Evolutionary conservation across 2,113 vertebrate species (phyloP).

Genomic region (Lophius piscatorius): DNA sequence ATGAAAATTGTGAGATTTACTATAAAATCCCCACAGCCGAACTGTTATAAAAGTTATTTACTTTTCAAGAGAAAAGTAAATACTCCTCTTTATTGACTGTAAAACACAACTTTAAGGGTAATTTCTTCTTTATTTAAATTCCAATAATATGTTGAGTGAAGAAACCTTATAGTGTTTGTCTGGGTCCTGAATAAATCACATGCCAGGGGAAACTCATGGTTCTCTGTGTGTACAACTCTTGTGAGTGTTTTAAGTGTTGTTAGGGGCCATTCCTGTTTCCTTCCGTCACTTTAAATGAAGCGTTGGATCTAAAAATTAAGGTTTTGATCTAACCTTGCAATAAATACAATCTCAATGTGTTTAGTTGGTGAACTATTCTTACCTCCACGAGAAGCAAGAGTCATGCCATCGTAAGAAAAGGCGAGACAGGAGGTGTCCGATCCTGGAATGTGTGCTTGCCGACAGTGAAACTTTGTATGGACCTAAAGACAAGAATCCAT

Average conservation of each 20-base stretch:
- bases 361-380: conserved; percentile 8
- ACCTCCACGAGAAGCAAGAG: conserved; percentile 94
- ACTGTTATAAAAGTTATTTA: conserved; percentile 7
- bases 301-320: background rate
- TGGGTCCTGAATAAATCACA: conserved; percentile 13
- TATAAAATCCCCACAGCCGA: background rate
- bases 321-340: background rate
- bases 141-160: conserved; percentile 11
- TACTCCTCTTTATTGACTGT: background rate
- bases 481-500: conserved; percentile 77
- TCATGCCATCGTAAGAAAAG: conserved; percentile 92
- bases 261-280: background rate
- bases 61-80: background rate
- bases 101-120: conserved; percentile 5
- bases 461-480: conserved; percentile 96
- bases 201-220: background rate
- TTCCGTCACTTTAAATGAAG: background rate
- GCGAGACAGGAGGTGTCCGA: conserved; percentile 89
- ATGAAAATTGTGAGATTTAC: conserved; percentile 1
- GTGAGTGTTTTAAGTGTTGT: background rate
- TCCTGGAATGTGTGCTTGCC: conserved; percentile 89
- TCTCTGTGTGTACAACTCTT: conserved; percentile 4
- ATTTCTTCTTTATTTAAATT: conserved; percentile 39
- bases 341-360: conserved; percentile 1
- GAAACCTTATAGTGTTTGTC: conserved; percentile 32